Evolutionary conservation across 2,797 vertebrate species (phyloP).

Genomic region (Gobio occitaniae): DNA sequence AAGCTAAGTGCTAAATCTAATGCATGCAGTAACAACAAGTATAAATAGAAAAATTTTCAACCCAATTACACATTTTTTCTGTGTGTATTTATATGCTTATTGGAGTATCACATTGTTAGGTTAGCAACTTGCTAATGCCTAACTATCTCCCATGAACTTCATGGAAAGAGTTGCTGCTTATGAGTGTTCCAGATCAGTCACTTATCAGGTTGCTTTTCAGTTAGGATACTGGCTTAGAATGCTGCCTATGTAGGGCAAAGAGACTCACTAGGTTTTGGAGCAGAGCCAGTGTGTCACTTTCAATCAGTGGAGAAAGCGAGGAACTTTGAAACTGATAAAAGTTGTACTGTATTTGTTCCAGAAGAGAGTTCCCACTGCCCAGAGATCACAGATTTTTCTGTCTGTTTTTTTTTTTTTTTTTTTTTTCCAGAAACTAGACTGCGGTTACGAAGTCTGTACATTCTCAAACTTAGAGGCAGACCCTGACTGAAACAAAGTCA

Average conservation of each 20-base stretch:
- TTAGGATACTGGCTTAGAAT: conserved; percentile 13
- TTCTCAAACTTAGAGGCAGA: not conserved
- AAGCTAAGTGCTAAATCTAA: not conserved
- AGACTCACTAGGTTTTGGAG: conserved; percentile 3
- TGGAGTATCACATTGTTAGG: not conserved
- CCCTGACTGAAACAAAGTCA: not conserved
- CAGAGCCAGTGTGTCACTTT: conserved; percentile 27
- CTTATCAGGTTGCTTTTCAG: conserved; percentile 8
- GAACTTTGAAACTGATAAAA: conserved; percentile 8
- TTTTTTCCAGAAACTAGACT: not conserved
- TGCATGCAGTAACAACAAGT: not conserved
- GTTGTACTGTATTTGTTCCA: conserved; percentile 13
- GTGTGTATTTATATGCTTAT: not conserved
- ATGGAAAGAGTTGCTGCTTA: not conserved
- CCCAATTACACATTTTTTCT: not conserved
- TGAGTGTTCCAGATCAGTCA: conserved; percentile 32
- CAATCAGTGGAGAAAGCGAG: not conserved
- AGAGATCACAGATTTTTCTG: not conserved
- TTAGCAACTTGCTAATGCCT: not conserved
- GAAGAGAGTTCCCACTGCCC: not conserved
- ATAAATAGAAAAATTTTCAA: not conserved
- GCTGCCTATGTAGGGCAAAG: conserved; percentile 28
- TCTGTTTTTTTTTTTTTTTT: not conserved
- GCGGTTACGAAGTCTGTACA: not conserved
- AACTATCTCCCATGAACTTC: not conserved